A percentile compares a stretch with the other conserved stretches of the same genome.
phyloP scores from a whole-genome alignment of 2,797 vertebrate genomes.

The Merluccius polli region DNA sequence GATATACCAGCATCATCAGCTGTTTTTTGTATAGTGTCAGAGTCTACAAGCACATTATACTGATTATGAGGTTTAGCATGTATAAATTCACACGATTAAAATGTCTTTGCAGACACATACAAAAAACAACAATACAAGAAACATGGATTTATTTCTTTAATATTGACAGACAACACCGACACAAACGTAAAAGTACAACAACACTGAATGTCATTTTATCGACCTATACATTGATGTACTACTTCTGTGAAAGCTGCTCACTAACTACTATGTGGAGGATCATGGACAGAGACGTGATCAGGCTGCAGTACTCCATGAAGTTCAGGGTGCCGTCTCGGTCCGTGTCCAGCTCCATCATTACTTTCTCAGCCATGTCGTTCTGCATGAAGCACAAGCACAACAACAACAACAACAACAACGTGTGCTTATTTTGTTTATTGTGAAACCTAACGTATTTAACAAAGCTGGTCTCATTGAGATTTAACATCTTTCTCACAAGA shows the following conservation, averaged over 20 bases:
- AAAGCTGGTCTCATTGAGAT: background rate
- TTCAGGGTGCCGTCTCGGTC: background rate
- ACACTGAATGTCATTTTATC: constrained; percentile 1
- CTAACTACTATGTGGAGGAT: background rate
- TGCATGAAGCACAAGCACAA: background rate
- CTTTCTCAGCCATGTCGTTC: background rate
- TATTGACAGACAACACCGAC: background rate
- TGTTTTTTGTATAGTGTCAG: no score
- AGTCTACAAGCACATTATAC: no score
- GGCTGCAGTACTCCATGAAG: background rate
- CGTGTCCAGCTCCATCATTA: background rate
- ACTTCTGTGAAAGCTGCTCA: background rate
- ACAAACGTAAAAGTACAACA: background rate
- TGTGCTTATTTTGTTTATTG: background rate
- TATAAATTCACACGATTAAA: no score
- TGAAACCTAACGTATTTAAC: no score
- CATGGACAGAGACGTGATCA: background rate
- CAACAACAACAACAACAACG: background rate
- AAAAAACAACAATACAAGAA: no score
- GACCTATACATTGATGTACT: background rate
- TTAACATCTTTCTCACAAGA: background rate
- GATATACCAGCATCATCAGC: no score
- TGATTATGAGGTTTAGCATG: no score
- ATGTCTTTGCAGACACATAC: no score
- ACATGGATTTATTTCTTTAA: no score